These are phyloP conservation scores for Microctenopoma lineatum DNA, from an alignment of 2,797 vertebrate species.

Conservation along the genomic window DNA sequence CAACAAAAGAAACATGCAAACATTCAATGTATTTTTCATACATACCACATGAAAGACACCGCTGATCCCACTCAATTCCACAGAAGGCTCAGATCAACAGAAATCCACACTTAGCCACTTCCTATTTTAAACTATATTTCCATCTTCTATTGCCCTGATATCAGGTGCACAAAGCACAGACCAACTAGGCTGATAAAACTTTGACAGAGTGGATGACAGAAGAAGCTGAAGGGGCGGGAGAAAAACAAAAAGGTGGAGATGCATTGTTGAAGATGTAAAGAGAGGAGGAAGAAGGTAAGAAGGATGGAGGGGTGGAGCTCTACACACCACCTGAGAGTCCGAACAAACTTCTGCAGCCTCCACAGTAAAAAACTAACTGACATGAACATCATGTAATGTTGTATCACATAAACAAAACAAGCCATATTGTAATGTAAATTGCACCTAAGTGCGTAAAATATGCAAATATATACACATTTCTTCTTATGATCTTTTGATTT, in stretches of 20 bases:
- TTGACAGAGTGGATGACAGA: slow-evolving; percentile 47
- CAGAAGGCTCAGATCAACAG: slow-evolving; percentile 26
- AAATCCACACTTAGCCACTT: slow-evolving; percentile 31
- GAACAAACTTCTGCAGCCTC: background rate
- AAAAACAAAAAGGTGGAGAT: slow-evolving; percentile 16
- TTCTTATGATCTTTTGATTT: no score
- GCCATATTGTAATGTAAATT: no score
- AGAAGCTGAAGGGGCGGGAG: slow-evolving; percentile 60
- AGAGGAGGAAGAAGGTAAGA: slow-evolving; percentile 47
- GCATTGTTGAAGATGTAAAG: slow-evolving; percentile 32
- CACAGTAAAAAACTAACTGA: background rate
- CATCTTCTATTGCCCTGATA: slow-evolving; percentile 41
- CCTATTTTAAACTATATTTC: slow-evolving; percentile 50
- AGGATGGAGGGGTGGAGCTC: slow-evolving; percentile 57
- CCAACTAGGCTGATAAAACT: slow-evolving; percentile 24
- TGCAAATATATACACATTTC: no score
- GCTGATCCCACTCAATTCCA: slow-evolving; percentile 44
- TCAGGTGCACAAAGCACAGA: slow-evolving; percentile 25
- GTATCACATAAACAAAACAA: no score
- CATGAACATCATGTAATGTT: background rate
- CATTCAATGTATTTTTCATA: slow-evolving; percentile 46
- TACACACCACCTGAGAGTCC: background rate
- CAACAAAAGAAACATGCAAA: background rate
- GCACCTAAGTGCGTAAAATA: no score
- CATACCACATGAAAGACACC: slow-evolving; percentile 73